Evolutionary conservation across 2,888 invertebrate species (phyloP), one percentile per base, ranked within the genome.

Genomic region (Melipona bicolor): DNA sequence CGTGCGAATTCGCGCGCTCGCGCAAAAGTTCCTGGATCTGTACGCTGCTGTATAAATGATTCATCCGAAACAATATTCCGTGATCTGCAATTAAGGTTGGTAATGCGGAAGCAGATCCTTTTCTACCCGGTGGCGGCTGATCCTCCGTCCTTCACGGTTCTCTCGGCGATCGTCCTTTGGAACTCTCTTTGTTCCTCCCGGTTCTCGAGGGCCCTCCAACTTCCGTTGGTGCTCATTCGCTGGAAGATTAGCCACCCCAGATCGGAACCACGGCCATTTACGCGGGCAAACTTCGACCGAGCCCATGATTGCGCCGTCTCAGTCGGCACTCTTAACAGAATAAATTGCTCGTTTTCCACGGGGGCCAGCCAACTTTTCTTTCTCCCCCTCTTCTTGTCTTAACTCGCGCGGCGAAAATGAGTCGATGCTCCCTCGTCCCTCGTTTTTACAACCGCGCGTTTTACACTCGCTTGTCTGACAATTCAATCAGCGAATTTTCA

Each of bases 241-340:
- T 75, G 90, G 90, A 90, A 90, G 89, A 90, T 89, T 89, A 90
- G 89, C 90, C 84, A 89, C 89, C 89, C 89, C 82, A 84, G 84
- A 75, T 83, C 77, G 82, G 86, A 86, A 90, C 85, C 86, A 86
- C 81, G 89, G 85, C 87, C 90, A 90, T 90, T 90, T 90, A 90
- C 89, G 81, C 90, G 78, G 86, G 85, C 87, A 89, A 89, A 90
- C 89, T 89, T 89, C 84, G 79, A 73, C 81, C 85, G 78, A 83
- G 87, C 77, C 90, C 88, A 84, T 90, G 88, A 89, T 90, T 90
- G 87, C 86, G 68, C 87, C 43, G 87, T 87, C 83, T 85, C 86
- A 86, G 77, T 84, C 83, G 83, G 77, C 85, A 84, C 80, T 81
- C 83, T 90, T 84, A 83, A 87, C 81, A 82, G 89, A 87, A 90